Percentiles rank a stretch among this genome's conserved stretches.
phyloP scores from a whole-genome alignment of 2,888 invertebrate species.

The Melieria omissa region DNA sequence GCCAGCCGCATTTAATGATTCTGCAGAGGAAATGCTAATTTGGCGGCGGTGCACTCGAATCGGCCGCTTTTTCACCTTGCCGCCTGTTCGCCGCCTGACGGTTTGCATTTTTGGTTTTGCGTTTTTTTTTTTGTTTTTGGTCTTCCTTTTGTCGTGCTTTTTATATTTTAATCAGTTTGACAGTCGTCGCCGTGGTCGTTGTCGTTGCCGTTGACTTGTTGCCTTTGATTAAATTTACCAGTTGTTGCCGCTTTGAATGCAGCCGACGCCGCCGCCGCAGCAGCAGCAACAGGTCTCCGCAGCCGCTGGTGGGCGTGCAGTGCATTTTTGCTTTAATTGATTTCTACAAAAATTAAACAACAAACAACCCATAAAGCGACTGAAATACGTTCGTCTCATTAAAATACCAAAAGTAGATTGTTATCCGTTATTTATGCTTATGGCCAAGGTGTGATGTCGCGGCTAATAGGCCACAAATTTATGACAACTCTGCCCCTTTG shows the following conservation, averaged over 20 bases:
- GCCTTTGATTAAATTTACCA: conserved; percentile 30
- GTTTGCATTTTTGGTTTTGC: not conserved
- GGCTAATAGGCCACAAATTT: conserved; percentile 17
- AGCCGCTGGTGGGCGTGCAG: conserved; percentile 25
- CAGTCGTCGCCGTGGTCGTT: conserved; percentile 26
- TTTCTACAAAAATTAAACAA: not conserved
- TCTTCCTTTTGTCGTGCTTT: conserved; percentile 18
- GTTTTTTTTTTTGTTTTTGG: conserved; percentile 19
- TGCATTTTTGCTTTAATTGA: conserved; percentile 25
- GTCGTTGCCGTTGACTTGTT: conserved; percentile 9
- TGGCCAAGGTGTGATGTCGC: not conserved
- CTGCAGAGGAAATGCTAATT: conserved; percentile 37
- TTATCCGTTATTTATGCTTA: conserved; percentile 29
- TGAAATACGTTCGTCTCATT: conserved; percentile 27
- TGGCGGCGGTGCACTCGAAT: conserved; percentile 16
- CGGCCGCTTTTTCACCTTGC: conserved; percentile 4
- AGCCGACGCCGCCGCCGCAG: no score
- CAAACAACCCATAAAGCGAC: not conserved
- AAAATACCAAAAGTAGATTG: conserved; percentile 15
- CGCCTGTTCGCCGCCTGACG: not conserved
- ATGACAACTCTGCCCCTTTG: conserved; percentile 4
- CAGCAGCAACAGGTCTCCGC: no score
- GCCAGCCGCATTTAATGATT: conserved; percentile 24
- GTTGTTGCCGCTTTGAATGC: not conserved
- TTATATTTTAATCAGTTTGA: conserved; percentile 34